Evolutionary conservation across 1,140 invertebrate genomes (phyloP).

Genomic region (Tetramorium alpestre): DNA sequence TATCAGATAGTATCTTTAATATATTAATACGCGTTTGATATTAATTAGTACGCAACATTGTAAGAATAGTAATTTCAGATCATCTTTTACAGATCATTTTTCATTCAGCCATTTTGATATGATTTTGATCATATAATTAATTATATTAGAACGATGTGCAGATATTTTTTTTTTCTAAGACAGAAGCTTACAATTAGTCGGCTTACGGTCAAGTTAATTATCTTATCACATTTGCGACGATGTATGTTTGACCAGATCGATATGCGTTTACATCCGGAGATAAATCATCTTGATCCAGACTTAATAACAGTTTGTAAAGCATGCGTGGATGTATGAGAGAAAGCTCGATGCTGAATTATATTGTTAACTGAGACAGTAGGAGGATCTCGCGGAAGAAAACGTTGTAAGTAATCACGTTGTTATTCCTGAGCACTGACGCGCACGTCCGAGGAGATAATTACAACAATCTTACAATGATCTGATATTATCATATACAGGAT

Average conservation of each 20-base stretch:
- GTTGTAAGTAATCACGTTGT: slow-evolving; percentile 42
- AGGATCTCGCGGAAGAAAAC: slow-evolving; percentile 50
- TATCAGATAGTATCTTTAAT: not conserved
- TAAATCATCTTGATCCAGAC: slow-evolving; percentile 43
- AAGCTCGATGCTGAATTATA: slow-evolving; percentile 44
- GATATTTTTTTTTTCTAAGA: not conserved
- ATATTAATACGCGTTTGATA: not conserved
- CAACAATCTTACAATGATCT: slow-evolving; percentile 24
- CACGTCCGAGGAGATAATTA: slow-evolving; percentile 23
- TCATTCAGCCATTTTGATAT: not conserved
- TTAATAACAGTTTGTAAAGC: slow-evolving; percentile 21
- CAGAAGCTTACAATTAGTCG: not conserved
- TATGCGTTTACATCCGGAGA: slow-evolving; percentile 25
- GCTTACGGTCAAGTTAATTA: slow-evolving; percentile 14
- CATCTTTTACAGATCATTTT: not conserved
- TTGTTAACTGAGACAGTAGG: slow-evolving; percentile 46
- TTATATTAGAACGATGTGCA: not conserved
- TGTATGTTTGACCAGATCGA: slow-evolving; percentile 22
- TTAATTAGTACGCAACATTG: not conserved
- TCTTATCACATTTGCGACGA: slow-evolving; percentile 21
- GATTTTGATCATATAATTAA: not conserved
- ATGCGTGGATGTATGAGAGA: slow-evolving; percentile 39
- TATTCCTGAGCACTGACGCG: slow-evolving; percentile 18
- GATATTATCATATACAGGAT: not conserved
- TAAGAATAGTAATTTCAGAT: not conserved